Evolutionary conservation across 2,888 invertebrate species (phyloP).

Genomic region (Volucella zonaria): DNA sequence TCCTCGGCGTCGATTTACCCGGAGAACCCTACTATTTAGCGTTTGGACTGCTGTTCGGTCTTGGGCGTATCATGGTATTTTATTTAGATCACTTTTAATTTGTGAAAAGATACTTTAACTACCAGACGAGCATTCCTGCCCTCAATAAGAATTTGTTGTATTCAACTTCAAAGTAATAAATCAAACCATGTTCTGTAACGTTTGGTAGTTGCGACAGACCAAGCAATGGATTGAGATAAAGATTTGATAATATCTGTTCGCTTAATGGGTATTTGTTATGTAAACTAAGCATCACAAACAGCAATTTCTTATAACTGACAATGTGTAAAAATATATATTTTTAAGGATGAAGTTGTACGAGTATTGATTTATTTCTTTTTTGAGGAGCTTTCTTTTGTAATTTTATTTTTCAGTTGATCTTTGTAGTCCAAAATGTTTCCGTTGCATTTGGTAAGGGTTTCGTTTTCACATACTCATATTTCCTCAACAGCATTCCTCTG

Average conservation of each 20-base stretch:
- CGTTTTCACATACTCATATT: conserved; percentile 99
- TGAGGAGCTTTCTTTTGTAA: conserved; percentile 85
- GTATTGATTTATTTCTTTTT: conserved; percentile 76
- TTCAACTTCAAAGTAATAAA: conserved; percentile 72
- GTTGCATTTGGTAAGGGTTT: conserved; percentile 97
- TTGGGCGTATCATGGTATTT: no score
- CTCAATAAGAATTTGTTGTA: conserved; percentile 59
- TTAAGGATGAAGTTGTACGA: conserved; percentile 16
- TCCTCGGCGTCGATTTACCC: no score
- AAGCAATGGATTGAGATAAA: conserved; percentile 61
- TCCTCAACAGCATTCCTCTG: conserved; percentile 99
- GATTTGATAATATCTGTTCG: conserved; percentile 50
- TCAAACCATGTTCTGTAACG: conserved; percentile 62
- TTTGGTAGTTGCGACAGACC: conserved; percentile 56
- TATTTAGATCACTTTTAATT: no score
- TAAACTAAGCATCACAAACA: conserved; percentile 72
- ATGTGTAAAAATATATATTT: conserved; percentile 64
- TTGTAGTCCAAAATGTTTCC: conserved; percentile 98
- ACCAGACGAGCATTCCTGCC: no score
- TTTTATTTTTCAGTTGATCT: conserved; percentile 94
- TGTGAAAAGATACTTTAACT: no score
- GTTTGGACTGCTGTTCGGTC: no score
- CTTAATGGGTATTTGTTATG: conserved; percentile 55
- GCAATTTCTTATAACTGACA: conserved; percentile 56
- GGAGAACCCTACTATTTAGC: no score